Evolutionary conservation across 2,888 invertebrate species (phyloP), one percentile per base, ranked within the genome.

Genomic region (Torymus auratus): DNA sequence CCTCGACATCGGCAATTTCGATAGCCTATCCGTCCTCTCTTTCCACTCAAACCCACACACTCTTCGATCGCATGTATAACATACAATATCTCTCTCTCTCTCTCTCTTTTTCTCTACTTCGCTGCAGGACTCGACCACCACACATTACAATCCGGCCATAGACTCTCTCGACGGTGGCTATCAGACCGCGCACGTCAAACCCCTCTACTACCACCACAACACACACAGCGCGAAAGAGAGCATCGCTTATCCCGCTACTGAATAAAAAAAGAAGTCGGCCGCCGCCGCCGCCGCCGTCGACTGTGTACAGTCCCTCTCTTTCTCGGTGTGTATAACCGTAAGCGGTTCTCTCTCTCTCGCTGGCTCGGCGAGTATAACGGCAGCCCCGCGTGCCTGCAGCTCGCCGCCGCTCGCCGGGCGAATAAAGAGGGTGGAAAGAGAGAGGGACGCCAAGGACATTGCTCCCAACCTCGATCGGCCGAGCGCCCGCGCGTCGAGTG

Each of bases 401-500:
- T 41, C 41, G 41, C 28, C 28, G 28, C 28, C 60, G 1, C 70
- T 15, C 60, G 5, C 20, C 52, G n/a, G 73, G 78, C 68, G 71
- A 53, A 71, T 74, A 75, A 75, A 82, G 71, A 75, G 78, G 73
- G 75, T 73, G 70, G 78, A 70, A 78, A 81, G 81, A 41, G 55
- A 64, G 69, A 70, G 64, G 67, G 70, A 55, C n/a, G 72, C 79
- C 79, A 77, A 82, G 82, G 82, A 82, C 82, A 82, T 82, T 82
- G 82, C 77, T 74, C 82, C 82, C 82, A 78, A 82, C 80, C 82
- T 82, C 82, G 80, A 82, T 80, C 69, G 75, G 56, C 4, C 20
- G 17, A 55, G 55, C 14, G 50, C 15, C 5, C 58, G 60, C 14
- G 52, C 62, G 41, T 7, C 20, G 41, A 41, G 41, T 10, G 41